Evolutionary conservation across 1,140 invertebrate species (phyloP).

Genomic region (Myzus persicae): DNA sequence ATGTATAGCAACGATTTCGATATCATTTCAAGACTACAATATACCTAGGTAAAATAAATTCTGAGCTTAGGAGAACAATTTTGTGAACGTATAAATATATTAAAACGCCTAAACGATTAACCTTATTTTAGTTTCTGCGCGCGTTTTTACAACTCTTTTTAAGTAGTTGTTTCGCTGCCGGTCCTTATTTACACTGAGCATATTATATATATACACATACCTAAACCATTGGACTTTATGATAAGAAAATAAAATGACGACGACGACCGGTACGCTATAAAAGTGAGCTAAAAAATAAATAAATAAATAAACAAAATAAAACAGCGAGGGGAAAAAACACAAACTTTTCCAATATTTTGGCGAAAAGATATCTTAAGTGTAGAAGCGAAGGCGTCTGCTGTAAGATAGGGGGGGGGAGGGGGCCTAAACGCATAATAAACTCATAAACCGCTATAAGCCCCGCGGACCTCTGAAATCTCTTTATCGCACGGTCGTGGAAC

Average conservation of each 20-base stretch:
- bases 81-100: slow-evolving; percentile 1
- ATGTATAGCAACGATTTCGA: background rate
- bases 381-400: background rate
- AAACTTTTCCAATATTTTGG: slow-evolving; percentile 54
- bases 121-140: background rate
- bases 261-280: background rate
- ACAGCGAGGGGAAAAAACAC: background rate
- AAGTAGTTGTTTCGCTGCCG: background rate
- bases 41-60: background rate
- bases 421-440: slow-evolving; percentile 50
- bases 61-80: background rate
- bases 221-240: background rate
- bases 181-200: background rate
- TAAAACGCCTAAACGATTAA: slow-evolving; percentile 33
- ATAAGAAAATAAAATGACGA: slow-evolving; percentile 23
- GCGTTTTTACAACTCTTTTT: slow-evolving; percentile 14
- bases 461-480: slow-evolving; percentile 46
- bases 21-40: background rate
- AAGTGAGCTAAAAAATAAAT: background rate
- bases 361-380: slow-evolving; percentile 13
- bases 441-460: slow-evolving; percentile 44
- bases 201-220: background rate
- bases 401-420: background rate
- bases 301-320: slow-evolving; percentile 15
- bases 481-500: slow-evolving; percentile 3